These are phyloP conservation scores for Drosophila parvula DNA, from an alignment of 1,140 invertebrate species.

Conservation along the genomic window DNA sequence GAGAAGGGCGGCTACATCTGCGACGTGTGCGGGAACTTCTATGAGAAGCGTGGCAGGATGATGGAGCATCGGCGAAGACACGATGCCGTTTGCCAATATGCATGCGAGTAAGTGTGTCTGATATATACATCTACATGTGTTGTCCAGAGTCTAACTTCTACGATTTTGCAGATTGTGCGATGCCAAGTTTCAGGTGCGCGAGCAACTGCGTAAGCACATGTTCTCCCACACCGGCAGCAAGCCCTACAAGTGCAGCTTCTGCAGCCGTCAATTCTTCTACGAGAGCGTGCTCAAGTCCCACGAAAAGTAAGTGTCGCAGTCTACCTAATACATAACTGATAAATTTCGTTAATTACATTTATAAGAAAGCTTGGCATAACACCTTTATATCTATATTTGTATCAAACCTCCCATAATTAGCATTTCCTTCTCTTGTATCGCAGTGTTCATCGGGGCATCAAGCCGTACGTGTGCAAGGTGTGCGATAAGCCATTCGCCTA, in stretches of 20 bases:
- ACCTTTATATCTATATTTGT: neutral
- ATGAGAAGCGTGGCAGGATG: slow-evolving; percentile 75
- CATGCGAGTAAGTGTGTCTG: slow-evolving; percentile 73
- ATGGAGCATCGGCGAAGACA: slow-evolving; percentile 76
- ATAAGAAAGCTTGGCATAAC: too few relatives aligned
- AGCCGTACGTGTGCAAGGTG: slow-evolving; percentile 77
- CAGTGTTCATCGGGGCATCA: slow-evolving; percentile 76
- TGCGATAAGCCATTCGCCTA: slow-evolving; percentile 80
- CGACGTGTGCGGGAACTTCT: slow-evolving; percentile 80
- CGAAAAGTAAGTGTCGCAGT: slow-evolving; percentile 61
- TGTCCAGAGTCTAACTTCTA: neutral
- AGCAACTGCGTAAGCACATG: slow-evolving; percentile 79
- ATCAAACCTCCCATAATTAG: neutral
- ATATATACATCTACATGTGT: neutral
- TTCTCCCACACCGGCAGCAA: slow-evolving; percentile 78
- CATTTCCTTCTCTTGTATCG: neutral
- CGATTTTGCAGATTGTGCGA: slow-evolving; percentile 62
- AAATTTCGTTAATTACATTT: too few relatives aligned
- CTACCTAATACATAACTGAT: too few relatives aligned
- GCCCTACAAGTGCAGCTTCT: slow-evolving; percentile 76
- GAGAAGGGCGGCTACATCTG: slow-evolving; percentile 67
- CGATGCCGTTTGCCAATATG: slow-evolving; percentile 65
- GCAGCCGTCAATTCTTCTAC: slow-evolving; percentile 79
- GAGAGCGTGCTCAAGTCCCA: slow-evolving; percentile 77
- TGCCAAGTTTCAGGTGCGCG: slow-evolving; percentile 72